Evolutionary conservation across 2,113 vertebrate species (phyloP).

Genomic region (Dasyornis broadbenti): DNA sequence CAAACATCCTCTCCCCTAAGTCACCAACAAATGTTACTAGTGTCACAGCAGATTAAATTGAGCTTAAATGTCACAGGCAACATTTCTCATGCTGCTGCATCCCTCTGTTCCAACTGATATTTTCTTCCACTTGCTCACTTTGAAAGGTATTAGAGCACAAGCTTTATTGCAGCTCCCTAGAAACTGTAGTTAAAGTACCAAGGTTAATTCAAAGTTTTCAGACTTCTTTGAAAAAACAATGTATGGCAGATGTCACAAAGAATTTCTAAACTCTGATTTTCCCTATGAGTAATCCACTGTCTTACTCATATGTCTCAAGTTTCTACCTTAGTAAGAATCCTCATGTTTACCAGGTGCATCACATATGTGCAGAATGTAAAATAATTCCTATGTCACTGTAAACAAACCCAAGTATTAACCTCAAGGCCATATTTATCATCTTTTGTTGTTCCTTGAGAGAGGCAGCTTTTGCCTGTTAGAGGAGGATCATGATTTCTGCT

Average conservation of each 20-base stretch:
- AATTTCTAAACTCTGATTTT: neutral
- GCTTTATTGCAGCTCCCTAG: neutral
- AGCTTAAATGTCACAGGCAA: conserved; percentile 8
- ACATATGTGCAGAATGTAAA: neutral
- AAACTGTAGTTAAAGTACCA: neutral
- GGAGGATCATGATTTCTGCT: neutral
- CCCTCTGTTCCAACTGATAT: neutral
- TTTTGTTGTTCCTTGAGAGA: neutral
- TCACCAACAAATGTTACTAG: conserved; percentile 20
- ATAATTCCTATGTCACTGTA: neutral
- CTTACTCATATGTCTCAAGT: neutral
- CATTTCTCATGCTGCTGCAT: neutral
- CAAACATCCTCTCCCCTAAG: conserved; percentile 6
- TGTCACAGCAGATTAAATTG: conserved; percentile 35
- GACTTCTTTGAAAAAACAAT: neutral
- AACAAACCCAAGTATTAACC: neutral
- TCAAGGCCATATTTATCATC: neutral
- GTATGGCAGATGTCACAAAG: neutral
- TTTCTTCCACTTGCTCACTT: neutral
- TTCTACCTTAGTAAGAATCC: neutral
- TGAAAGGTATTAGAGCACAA: neutral
- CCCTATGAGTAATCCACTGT: neutral
- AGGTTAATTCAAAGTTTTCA: conserved; percentile 34
- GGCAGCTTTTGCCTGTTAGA: neutral
- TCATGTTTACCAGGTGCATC: neutral